Conservation (phyloP, 2,113 vertebrate species). For the Panthera tigris region DNA sequence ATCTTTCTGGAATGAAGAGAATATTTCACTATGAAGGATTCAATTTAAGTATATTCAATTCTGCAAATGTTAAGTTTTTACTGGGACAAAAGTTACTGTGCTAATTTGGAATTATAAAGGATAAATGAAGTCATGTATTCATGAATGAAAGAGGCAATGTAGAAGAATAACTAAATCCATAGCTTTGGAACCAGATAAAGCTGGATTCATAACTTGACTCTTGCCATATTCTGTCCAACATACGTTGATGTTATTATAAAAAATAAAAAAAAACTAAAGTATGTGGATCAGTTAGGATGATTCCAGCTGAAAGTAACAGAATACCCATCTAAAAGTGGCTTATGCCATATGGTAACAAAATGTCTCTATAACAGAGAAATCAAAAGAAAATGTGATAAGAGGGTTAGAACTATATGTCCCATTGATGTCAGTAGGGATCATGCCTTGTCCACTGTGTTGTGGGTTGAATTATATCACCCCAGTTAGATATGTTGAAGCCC, state of each 20-base stretch:
- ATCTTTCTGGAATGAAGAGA: not conserved
- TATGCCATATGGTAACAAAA: not conserved
- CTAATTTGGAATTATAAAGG: not conserved
- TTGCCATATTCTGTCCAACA: not conserved
- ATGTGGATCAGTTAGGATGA: not conserved
- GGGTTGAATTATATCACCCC: not conserved
- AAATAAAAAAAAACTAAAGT: not conserved
- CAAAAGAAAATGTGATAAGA: not conserved
- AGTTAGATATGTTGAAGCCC: not conserved
- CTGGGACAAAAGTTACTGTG: not conserved
- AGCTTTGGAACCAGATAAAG: not conserved
- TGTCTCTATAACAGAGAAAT: not conserved
- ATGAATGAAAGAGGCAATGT: not conserved
- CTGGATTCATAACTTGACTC: not conserved
- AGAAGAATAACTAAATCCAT: not conserved
- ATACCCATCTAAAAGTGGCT: not conserved
- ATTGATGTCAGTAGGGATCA: not conserved
- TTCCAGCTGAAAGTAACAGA: not conserved
- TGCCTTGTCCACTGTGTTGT: not conserved
- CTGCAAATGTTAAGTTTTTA: not conserved
- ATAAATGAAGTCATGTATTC: not conserved
- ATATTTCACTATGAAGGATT: not conserved
- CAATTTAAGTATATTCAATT: slow-evolving; percentile 22
- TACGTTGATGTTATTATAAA: not conserved
- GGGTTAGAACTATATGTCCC: not conserved